Conservation (phyloP, 2,797 vertebrate genomes). For the Liasis olivaceus region DNA sequence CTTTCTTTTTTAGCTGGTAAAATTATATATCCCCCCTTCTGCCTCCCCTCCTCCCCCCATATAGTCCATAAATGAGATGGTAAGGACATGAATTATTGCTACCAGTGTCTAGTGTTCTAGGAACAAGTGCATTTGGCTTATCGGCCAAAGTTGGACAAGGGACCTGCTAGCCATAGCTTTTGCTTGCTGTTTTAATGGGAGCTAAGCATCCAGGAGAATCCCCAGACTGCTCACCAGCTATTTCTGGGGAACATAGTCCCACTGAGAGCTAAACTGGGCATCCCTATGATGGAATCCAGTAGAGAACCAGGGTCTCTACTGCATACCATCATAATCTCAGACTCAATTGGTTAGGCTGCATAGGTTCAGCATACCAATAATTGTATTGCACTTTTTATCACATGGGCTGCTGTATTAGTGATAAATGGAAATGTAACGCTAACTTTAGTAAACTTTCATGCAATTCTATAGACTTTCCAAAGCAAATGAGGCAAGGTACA, state of each 20-base stretch:
- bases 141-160: no score
- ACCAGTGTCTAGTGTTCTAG: not conserved
- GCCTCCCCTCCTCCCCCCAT: not conserved
- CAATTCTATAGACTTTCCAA: not conserved
- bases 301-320: no score
- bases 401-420: not conserved
- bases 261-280: not conserved
- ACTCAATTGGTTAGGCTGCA: not conserved
- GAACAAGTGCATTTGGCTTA: no score
- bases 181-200: not conserved
- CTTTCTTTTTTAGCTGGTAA: not conserved
- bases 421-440: not conserved
- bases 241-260: not conserved
- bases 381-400: not conserved
- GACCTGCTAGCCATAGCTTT: not conserved
- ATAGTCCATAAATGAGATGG: not conserved
- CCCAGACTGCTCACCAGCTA: not conserved
- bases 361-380: not conserved
- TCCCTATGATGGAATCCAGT: no score
- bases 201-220: not conserved
- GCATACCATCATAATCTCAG: not conserved
- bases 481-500: not conserved
- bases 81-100: not conserved
- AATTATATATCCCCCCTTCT: not conserved
- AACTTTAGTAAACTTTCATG: not conserved